phyloP scores from a whole-genome alignment of 2,888 invertebrate genomes.

The Brachylomia viminalis region DNA sequence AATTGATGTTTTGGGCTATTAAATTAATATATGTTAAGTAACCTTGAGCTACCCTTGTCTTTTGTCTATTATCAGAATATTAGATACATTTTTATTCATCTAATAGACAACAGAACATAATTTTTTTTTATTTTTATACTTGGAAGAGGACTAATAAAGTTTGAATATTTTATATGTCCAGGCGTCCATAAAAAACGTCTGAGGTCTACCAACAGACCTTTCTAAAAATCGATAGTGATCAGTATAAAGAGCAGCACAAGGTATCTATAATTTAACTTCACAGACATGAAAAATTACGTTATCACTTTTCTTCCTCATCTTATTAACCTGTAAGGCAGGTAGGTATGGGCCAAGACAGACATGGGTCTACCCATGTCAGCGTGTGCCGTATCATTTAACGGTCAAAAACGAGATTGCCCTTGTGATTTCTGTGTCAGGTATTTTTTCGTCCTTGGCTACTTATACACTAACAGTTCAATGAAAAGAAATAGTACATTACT shows the following conservation, averaged over 20 bases:
- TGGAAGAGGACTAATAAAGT: neutral
- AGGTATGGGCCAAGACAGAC: neutral
- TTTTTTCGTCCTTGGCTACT: neutral
- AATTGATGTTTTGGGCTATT: neutral
- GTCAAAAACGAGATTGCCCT: neutral
- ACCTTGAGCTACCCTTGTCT: constrained; percentile 34
- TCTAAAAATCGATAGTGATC: no score
- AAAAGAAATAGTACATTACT: no score
- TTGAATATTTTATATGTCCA: neutral
- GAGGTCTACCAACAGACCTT: neutral
- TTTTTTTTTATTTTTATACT: no score
- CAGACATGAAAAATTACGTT: neutral
- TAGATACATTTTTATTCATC: no score
- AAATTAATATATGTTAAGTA: neutral
- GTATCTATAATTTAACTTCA: neutral
- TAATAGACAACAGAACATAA: no score
- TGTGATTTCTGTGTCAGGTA: neutral
- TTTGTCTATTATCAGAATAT: neutral
- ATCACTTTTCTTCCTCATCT: neutral
- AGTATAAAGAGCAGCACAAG: neutral
- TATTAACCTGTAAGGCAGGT: neutral
- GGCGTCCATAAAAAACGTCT: neutral
- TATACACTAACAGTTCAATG: neutral
- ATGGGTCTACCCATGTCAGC: constrained; percentile 7
- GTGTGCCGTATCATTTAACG: neutral